Percentiles rank a stretch among this genome's conserved stretches.
These are phyloP conservation scores for Lordiphosa mommai DNA, from an alignment of 1,140 invertebrate species.

Conservation along the genomic window DNA sequence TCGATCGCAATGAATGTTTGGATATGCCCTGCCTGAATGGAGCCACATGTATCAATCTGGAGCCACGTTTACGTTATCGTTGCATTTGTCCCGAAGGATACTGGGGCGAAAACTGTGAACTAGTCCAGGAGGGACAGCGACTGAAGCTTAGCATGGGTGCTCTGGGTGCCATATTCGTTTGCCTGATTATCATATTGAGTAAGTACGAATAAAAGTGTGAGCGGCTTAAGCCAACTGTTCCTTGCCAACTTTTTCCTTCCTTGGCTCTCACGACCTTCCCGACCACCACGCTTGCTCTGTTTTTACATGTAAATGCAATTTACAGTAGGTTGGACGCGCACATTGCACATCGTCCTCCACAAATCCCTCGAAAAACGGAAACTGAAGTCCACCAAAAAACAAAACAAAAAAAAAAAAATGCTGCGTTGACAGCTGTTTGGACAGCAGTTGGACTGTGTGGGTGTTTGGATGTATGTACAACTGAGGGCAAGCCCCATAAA, in stretches of 20 bases:
- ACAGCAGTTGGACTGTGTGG: conserved; percentile 15
- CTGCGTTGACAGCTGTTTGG: conserved; percentile 40
- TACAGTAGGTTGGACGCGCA: conserved; percentile 38
- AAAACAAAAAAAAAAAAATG: neutral
- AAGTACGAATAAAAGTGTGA: conserved; percentile 71
- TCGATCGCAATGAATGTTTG: conserved; percentile 83
- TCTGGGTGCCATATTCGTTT: conserved; percentile 83
- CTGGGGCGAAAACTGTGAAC: conserved; percentile 84
- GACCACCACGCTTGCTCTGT: conserved; percentile 4
- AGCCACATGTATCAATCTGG: conserved; percentile 82
- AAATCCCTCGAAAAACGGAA: conserved; percentile 27
- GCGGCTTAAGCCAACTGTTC: conserved; percentile 53
- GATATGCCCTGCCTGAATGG: conserved; percentile 83
- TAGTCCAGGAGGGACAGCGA: conserved; percentile 83
- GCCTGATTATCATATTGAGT: conserved; percentile 84
- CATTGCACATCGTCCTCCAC: conserved; percentile 6
- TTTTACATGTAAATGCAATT: conserved; percentile 70
- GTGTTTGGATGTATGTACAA: neutral
- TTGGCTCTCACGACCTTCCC: neutral
- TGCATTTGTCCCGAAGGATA: conserved; percentile 83
- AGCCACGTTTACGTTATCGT: conserved; percentile 81
- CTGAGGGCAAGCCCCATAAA: conserved; percentile 11
- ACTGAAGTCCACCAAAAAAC: neutral
- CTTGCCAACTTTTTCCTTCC: neutral
- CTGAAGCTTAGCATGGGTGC: conserved; percentile 83